Base-by-base conservation (phyloP, 2,113 vertebrate genomes). In the Emydocephalus ijimae region DNA sequence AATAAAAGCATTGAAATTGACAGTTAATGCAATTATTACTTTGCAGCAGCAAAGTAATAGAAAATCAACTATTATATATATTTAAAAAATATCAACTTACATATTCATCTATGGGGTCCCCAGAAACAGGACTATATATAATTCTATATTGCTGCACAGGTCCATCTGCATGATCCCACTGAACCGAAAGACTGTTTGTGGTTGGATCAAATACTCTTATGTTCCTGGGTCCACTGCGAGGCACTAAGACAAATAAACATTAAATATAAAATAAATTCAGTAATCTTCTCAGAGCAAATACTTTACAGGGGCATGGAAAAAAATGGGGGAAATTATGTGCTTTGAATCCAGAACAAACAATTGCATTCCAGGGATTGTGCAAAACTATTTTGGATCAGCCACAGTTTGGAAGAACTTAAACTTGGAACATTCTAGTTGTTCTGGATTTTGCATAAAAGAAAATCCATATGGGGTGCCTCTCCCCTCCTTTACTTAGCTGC, bases 131-230 rank as follows among this genome's bases (percentile, higher is more conserved):
- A 20, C 98, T 98, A 92, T 99, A 99, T 95, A 97, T 95, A 50
- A 99, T 98, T 95, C 96, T 98, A 95, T 99, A 99, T 88, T 99
- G 99, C 91, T 98, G 98, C 12, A 99, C 99, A 0, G 98, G 98
- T 1, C 99, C 99, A 85, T 99, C 99, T 0, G 99, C 99, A 54
- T 99, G 99, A 92, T 99, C 99, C 99, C 99, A 99, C 92, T 98
- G 97, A 0, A 99, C 98, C 92, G 98, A 99, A 85, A 99, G 98
- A 50, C 98, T 99, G 90, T 98, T 99, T 93, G 99, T 99, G 90
- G 99, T 99, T 96, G 98, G 98, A 8, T 98, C 99, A 0, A 98
- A 99, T 90, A 99, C 98, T 10, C 98, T 98, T 94, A 99, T 96
- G 92, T 99, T 99, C 95, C 98, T 98, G 92, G 99, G 99, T 12